A percentile compares a stretch with the other conserved stretches of the same genome.
These are phyloP conservation scores for Ladona fulva DNA, from an alignment of 1,140 invertebrate species.

Conservation along the genomic window DNA sequence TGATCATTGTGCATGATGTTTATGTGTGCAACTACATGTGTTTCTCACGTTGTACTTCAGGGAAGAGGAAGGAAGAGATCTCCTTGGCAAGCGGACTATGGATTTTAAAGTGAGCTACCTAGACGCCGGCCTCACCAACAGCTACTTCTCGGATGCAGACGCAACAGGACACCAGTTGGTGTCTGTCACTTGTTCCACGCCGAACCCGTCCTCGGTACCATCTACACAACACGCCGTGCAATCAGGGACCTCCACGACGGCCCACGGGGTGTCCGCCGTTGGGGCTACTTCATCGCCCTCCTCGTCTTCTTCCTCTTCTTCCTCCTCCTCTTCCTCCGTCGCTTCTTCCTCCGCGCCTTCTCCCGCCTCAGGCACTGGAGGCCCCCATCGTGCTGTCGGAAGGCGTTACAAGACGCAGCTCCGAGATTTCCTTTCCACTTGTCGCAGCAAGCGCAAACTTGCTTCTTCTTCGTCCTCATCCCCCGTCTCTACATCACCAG, in stretches of 20 bases:
- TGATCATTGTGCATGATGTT: neutral
- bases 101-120: conserved; percentile 98
- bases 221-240: conserved; percentile 47
- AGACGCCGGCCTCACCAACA: conserved; percentile 81
- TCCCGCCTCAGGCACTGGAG: neutral
- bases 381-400: conserved; percentile 47
- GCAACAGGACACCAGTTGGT: conserved; percentile 35
- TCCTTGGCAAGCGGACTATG: conserved; percentile 93
- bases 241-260: neutral
- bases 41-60: conserved; percentile 44
- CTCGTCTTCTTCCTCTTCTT: neutral
- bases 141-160: conserved; percentile 79
- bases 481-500: conserved; percentile 31
- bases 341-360: neutral
- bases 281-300: conserved; percentile 14
- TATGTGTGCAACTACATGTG: neutral
- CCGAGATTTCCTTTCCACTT: conserved; percentile 84
- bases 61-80: conserved; percentile 95
- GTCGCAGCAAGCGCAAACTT: conserved; percentile 79
- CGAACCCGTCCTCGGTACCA: conserved; percentile 41
- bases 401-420: conserved; percentile 86
- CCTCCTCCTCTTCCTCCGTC: neutral
- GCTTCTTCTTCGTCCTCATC: conserved; percentile 36
- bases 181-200: conserved; percentile 34
- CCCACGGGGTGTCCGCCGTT: conserved; percentile 24